Percentiles rank a stretch among this genome's conserved stretches.
Conservation (phyloP, 2,113 vertebrate species). For the Paralichthys olivaceus region DNA sequence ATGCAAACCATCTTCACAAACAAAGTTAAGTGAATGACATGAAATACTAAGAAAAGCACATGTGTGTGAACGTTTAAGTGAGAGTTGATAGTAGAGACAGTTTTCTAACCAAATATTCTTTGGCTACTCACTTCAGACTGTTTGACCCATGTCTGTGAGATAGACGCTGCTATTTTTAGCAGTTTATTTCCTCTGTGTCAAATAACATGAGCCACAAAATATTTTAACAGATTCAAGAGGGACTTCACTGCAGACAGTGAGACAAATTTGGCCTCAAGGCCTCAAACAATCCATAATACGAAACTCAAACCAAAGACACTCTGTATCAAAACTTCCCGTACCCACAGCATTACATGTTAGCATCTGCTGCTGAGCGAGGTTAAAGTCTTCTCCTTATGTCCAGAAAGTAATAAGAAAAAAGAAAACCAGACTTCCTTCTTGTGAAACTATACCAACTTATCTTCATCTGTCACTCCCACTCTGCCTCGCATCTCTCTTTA, state of each 20-base stretch:
- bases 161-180: not conserved
- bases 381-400: not conserved
- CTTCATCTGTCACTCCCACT: slow-evolving; percentile 1
- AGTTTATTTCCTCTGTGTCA: not conserved
- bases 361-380: not conserved
- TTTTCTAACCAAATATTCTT: not conserved
- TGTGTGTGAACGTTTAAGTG: not conserved
- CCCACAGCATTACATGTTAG: not conserved
- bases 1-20: not conserved
- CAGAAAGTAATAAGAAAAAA: not conserved
- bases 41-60: not conserved
- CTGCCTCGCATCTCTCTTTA: not conserved
- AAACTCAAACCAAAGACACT: not conserved
- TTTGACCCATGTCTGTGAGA: not conserved
- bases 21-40: not conserved
- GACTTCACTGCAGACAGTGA: not conserved
- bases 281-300: not conserved
- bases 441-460: not conserved
- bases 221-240: not conserved
- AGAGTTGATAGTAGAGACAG: not conserved
- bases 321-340: not conserved
- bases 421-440: not conserved
- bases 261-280: not conserved
- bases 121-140: not conserved
- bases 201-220: not conserved